Conservation (phyloP, 2,888 invertebrate species). For the Dryobotodes eremita region DNA sequence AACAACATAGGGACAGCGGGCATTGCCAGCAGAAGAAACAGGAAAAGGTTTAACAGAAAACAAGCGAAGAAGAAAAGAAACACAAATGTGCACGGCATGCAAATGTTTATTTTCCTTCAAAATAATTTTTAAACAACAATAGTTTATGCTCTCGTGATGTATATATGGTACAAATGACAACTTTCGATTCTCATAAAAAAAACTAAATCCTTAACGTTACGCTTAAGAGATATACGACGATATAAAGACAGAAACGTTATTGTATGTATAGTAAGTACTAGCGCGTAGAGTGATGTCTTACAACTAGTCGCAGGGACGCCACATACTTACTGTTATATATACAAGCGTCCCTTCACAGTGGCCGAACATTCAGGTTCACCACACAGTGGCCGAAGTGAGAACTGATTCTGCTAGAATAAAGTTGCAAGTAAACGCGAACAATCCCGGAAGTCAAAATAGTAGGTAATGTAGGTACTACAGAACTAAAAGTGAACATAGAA, state of each 20-base stretch:
- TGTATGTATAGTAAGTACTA: constrained; percentile 32
- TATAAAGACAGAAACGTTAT: constrained; percentile 59
- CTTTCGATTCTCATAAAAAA: constrained; percentile 86
- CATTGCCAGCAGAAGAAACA: constrained; percentile 52
- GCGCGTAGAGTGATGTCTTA: constrained; percentile 36
- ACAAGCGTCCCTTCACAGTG: constrained; percentile 41
- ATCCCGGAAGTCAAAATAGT: neutral
- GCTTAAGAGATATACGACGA: constrained; percentile 68
- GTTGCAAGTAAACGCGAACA: constrained; percentile 17
- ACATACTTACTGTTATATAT: constrained; percentile 52
- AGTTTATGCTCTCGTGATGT: constrained; percentile 84
- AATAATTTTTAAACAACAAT: constrained; percentile 90
- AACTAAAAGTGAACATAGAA: constrained; percentile 14
- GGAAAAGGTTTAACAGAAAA: constrained; percentile 67
- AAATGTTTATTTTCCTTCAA: constrained; percentile 88
- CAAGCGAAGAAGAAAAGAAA: constrained; percentile 69
- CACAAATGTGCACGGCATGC: constrained; percentile 86
- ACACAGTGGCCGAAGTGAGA: constrained; percentile 10
- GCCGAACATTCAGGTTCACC: constrained; percentile 8
- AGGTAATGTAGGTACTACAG: neutral
- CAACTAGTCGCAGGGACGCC: constrained; percentile 35
- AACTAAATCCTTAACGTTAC: constrained; percentile 85
- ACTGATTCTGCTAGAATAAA: constrained; percentile 1
- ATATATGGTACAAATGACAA: constrained; percentile 89
- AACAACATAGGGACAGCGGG: neutral